Evolutionary conservation across 92 coral and sea anemone species (phyloP).

Genomic region (Blastomussa wellsi): DNA sequence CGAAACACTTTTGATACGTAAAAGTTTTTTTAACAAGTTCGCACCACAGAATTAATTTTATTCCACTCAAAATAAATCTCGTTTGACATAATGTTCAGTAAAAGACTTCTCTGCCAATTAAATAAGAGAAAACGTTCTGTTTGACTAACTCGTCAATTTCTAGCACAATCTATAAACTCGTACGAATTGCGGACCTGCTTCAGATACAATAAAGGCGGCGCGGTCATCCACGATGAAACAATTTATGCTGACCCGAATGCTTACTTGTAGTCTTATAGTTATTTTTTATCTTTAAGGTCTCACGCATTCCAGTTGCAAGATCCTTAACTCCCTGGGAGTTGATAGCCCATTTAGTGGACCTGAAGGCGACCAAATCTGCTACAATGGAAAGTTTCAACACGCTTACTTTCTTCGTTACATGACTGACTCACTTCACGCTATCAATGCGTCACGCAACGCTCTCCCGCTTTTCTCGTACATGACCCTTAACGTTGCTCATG

Average conservation of each 20-base stretch:
- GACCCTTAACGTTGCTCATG: constrained; percentile 79
- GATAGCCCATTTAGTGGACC: constrained; percentile 73
- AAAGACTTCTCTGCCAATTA: too few species aligned
- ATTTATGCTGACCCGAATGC: neutral
- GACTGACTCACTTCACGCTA: constrained; percentile 53
- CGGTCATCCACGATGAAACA: too few species aligned
- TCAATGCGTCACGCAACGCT: constrained; percentile 43
- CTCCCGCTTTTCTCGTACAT: constrained; percentile 73
- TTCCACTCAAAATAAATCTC: too few species aligned
- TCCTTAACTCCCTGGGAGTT: constrained; percentile 46
- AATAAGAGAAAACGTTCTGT: neutral
- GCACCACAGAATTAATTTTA: too few species aligned
- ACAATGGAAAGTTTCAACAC: constrained; percentile 89
- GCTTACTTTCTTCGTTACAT: constrained; percentile 67
- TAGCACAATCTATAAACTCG: neutral
- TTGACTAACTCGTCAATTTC: too few species aligned
- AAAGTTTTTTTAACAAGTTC: too few species aligned
- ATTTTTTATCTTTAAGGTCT: constrained; percentile 61
- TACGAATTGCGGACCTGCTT: neutral
- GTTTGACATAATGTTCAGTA: too few species aligned
- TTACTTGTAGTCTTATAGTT: neutral
- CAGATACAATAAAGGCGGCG: too few species aligned
- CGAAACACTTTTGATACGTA: too few species aligned
- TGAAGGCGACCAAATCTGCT: constrained; percentile 75
- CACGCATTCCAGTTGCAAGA: constrained; percentile 86